Conservation (phyloP, 1,140 invertebrate genomes). For the Drosophila tristis region DNA sequence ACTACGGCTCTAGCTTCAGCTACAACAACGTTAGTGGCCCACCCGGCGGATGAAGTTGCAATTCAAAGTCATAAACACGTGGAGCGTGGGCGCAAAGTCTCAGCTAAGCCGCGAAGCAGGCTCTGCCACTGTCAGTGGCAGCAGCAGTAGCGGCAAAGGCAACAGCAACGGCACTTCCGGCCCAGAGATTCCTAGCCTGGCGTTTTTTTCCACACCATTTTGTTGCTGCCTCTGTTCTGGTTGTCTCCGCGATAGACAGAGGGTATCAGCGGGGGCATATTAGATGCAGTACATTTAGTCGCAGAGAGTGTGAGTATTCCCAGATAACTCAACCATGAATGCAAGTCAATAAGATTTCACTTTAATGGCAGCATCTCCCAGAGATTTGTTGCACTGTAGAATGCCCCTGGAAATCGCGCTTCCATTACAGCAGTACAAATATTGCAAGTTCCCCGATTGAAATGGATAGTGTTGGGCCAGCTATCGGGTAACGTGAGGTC, state of each 20-base stretch:
- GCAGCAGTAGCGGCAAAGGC: neutral
- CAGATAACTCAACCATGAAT: neutral
- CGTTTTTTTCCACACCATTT: constrained; percentile 49
- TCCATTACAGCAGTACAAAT: neutral
- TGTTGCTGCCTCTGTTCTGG: constrained; percentile 36
- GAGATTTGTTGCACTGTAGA: neutral
- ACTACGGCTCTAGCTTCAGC: constrained; percentile 4
- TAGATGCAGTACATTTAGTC: constrained; percentile 38
- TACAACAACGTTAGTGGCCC: constrained; percentile 22
- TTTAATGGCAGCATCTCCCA: neutral
- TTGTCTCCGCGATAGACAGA: constrained; percentile 26
- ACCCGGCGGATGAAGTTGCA: constrained; percentile 77
- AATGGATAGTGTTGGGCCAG: neutral
- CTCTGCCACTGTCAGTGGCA: constrained; percentile 44
- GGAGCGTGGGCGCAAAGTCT: constrained; percentile 79
- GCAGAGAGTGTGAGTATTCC: too few species aligned
- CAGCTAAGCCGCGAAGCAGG: constrained; percentile 71
- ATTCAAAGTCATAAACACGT: constrained; percentile 83
- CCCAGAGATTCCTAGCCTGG: constrained; percentile 36
- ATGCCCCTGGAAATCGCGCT: too few species aligned
- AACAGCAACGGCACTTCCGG: constrained; percentile 63
- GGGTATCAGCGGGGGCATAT: constrained; percentile 38
- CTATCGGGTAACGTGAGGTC: constrained; percentile 28
- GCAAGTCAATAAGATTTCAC: neutral
- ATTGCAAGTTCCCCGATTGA: neutral